These are phyloP conservation scores for Lethenteron reissneri DNA, from an alignment of 2,113 vertebrate species.

Conservation along the genomic window DNA sequence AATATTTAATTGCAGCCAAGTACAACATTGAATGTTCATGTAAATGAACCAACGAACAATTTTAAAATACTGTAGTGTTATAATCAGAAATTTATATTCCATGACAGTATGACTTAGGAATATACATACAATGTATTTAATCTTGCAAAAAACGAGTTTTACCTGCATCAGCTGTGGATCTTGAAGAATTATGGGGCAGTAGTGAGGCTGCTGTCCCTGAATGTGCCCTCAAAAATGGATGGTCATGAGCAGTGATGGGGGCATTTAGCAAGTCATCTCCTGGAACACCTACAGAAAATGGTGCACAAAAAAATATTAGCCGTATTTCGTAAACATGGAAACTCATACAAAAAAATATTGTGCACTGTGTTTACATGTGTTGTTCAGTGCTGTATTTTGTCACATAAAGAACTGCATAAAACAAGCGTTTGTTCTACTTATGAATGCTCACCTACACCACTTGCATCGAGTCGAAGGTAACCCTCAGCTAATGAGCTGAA, in stretches of 20 bases:
- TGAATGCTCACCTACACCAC: conserved; percentile 27
- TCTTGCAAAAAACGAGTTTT: no score
- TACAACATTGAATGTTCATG: no score
- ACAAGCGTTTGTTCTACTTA: background rate
- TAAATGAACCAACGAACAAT: no score
- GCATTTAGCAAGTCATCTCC: conserved; percentile 20
- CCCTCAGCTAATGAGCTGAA: conserved; percentile 61
- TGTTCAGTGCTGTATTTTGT: conserved; percentile 2
- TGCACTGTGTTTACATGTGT: background rate
- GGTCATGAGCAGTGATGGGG: conserved; percentile 18
- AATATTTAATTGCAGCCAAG: no score
- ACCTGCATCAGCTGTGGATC: no score
- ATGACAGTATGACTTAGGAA: no score
- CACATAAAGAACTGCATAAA: conserved; percentile 3
- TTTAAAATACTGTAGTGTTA: no score
- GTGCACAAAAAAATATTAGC: conserved; percentile 7
- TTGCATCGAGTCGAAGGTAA: conserved; percentile 39
- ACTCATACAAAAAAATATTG: background rate
- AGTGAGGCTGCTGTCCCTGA: conserved; percentile 11
- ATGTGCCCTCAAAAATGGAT: conserved; percentile 27
- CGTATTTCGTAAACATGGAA: conserved; percentile 11
- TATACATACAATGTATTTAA: no score
- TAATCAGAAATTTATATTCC: no score
- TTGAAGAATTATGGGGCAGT: no score
- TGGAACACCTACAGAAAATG: conserved; percentile 20